phyloP scores from a whole-genome alignment of 2,797 vertebrate species.

The Sebastes jordani region DNA sequence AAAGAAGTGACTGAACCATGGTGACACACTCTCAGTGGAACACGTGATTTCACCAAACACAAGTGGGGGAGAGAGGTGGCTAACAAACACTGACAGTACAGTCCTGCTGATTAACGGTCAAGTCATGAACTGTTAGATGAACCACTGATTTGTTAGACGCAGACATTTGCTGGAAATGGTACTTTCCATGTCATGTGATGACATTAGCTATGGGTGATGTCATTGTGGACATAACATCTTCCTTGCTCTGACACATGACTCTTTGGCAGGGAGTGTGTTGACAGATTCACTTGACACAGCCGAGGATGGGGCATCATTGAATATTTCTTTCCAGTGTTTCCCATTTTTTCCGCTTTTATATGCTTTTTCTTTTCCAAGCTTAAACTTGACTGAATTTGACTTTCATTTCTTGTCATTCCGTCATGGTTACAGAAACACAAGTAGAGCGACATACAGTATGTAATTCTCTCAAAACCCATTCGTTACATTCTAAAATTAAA shows the following conservation, averaged over 20 bases:
- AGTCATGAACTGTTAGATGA: background rate
- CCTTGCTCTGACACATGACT: conserved; percentile 11
- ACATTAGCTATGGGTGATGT: conserved; percentile 34
- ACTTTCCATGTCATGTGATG: conserved; percentile 42
- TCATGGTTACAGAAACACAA: background rate
- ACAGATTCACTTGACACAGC: background rate
- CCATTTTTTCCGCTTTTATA: background rate
- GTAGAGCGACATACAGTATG: background rate
- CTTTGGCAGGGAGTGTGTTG: background rate
- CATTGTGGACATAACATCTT: conserved; percentile 11
- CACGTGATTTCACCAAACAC: background rate
- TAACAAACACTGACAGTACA: background rate
- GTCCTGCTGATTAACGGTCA: background rate
- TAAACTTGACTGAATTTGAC: background rate
- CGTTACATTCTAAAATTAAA: background rate
- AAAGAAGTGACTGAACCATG: conserved; percentile 29
- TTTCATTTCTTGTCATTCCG: background rate
- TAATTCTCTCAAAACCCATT: background rate
- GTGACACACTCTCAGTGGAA: conserved; percentile 22
- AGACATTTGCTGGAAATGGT: background rate
- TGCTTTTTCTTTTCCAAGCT: background rate
- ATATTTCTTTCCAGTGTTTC: background rate
- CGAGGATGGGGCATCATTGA: background rate
- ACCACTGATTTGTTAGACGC: background rate
- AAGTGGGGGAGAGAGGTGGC: background rate